A percentile compares a stretch with the other conserved stretches of the same genome.
Conservation (phyloP, 2,888 invertebrate genomes). For the Andricus quercusramuli region DNA sequence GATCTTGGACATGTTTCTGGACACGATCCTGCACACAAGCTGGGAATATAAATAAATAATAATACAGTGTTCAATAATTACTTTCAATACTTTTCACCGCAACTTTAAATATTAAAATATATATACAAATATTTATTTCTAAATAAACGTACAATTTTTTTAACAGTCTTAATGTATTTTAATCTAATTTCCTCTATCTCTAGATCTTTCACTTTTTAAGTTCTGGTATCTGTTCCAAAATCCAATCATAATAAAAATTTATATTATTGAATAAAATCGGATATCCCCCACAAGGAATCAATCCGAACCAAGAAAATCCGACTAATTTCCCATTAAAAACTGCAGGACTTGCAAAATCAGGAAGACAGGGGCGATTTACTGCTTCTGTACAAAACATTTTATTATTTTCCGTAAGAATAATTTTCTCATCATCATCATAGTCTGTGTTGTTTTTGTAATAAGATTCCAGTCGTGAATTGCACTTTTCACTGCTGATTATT, state of each 20-base stretch:
- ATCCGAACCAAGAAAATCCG: not conserved
- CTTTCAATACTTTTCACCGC: too few relatives aligned
- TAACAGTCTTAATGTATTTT: not conserved
- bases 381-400: not conserved
- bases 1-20: too few relatives aligned
- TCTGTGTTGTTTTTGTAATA: not conserved
- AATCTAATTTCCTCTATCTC: not conserved
- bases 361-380: not conserved
- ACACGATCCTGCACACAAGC: too few relatives aligned
- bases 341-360: conserved; percentile 2
- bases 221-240: conserved; percentile 5
- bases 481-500: not conserved
- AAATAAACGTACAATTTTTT: too few relatives aligned
- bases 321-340: not conserved
- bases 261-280: conserved; percentile 5
- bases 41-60: too few relatives aligned
- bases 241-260: conserved; percentile 5
- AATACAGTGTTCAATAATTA: too few relatives aligned
- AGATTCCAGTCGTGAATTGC: conserved; percentile 1
- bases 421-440: not conserved
- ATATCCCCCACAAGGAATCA: not conserved
- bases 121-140: too few relatives aligned
- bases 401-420: not conserved
- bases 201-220: not conserved
- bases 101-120: too few relatives aligned